Evolutionary conservation across 53 echinoderm and acorn worm species (phyloP).

Genomic region (Antedon mediterranea): DNA sequence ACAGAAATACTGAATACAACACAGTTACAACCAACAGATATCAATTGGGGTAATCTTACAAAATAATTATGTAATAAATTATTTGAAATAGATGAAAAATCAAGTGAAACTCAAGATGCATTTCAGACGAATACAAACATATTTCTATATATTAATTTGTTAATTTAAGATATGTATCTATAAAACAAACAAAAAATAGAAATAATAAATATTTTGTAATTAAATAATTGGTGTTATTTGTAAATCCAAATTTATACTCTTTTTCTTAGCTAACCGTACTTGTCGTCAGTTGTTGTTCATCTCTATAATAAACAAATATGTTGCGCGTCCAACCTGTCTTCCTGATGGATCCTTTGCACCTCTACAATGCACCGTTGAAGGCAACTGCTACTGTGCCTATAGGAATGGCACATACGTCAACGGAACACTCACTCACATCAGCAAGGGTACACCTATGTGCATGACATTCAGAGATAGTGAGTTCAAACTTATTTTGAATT

Average conservation of each 20-base stretch:
- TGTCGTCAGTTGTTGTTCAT: neutral
- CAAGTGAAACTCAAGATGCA: too few species aligned
- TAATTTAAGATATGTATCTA: too few species aligned
- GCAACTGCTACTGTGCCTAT: constrained; percentile 31
- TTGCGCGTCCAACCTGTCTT: constrained; percentile 6
- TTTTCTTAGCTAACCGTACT: neutral
- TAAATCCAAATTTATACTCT: too few species aligned
- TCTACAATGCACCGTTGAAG: constrained; percentile 12
- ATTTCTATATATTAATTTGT: too few species aligned
- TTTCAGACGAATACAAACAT: too few species aligned
- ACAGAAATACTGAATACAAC: neutral
- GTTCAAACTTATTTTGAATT: too few species aligned
- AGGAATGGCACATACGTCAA: constrained; percentile 21
- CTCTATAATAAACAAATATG: neutral
- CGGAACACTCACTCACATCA: constrained; percentile 25
- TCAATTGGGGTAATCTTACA: neutral
- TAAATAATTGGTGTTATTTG: too few species aligned
- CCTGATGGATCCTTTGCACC: constrained; percentile 13
- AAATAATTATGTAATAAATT: too few species aligned
- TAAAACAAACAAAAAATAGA: too few species aligned
- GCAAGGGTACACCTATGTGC: constrained; percentile 24
- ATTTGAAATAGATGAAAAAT: too few species aligned
- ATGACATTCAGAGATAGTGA: neutral
- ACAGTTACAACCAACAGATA: neutral
- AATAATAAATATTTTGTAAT: too few species aligned